Base-by-base conservation (phyloP, 2,888 invertebrate genomes). In the Anagyrus pseudococci region DNA sequence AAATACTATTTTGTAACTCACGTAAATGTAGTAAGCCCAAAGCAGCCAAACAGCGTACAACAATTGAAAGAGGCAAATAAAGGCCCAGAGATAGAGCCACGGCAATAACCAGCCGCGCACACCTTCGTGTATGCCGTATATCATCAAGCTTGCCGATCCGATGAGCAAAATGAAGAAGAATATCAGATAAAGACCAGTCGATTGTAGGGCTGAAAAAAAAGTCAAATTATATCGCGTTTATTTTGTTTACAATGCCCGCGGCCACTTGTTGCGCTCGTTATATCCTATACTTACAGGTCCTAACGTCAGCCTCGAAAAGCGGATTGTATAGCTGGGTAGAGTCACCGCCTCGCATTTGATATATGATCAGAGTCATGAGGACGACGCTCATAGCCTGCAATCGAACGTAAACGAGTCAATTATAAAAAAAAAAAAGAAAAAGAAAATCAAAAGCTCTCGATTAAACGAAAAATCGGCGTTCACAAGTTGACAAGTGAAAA, bases 21-120 rank as follows among this genome's bases (percentile, higher is more conserved):
- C 94, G 82, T 94, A 94, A 74, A 94, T 94, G 74, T 95, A 95
- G 76, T 95, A 95, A 66, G 94, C 93, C 66, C 91, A 92, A 40
- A 94, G 83, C 1, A 94, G 84, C 93, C 94, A 94, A 26, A 94
- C 81, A 4, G 94, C 92, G 78, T 93, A 94, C 2, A 88, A 76
- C 6, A 92, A 81, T 78, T 94, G 93, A 77, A 93, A 93, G 0
- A 87, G 64, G 50, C 92, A 89, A 15, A 88, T 86, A 10, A 90
- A 71, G 0, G 87, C 88, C 83, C 92, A 88, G 0, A 86, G 82
- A 13, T 84, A 76, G 46, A 94, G 77, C 93, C 94, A 95, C 0
- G 94, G 94, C 43, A 95, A 80, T 75, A 95, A 86, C 80, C 90
- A 85, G 0, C 94, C 94, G 72, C 95, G 84, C 73, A 91, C 90